Conservation (phyloP, 1,140 invertebrate species). For the Leptopilina clavipes region DNA sequence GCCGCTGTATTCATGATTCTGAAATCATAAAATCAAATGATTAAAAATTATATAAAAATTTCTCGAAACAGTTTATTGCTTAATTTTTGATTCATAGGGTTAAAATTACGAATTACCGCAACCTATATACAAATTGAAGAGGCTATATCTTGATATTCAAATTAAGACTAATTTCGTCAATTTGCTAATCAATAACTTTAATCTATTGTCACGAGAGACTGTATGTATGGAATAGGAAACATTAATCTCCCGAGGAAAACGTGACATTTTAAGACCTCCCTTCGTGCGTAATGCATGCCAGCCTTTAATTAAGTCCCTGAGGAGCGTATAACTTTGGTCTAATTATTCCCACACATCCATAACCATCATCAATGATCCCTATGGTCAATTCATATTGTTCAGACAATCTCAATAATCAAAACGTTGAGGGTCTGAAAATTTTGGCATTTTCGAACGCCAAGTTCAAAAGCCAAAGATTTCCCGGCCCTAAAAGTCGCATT, state of each 20-base stretch:
- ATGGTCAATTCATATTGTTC: background rate
- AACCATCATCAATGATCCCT: background rate
- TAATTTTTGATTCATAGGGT: too few species aligned
- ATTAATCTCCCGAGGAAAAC: background rate
- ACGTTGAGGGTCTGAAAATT: background rate
- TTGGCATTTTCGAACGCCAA: constrained; percentile 24
- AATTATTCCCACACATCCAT: constrained; percentile 33
- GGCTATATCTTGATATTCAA: background rate
- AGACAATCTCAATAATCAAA: background rate
- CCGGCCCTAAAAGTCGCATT: constrained; percentile 13
- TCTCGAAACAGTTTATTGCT: too few species aligned
- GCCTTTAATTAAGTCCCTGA: constrained; percentile 9
- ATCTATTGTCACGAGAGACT: background rate
- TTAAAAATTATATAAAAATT: background rate
- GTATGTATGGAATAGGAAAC: background rate
- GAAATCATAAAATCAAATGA: constrained; percentile 60
- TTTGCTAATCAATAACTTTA: background rate
- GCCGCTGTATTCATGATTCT: constrained; percentile 74
- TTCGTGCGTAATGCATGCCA: constrained; percentile 16
- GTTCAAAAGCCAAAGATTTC: constrained; percentile 13
- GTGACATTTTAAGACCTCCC: constrained; percentile 21
- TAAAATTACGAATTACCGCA: background rate
- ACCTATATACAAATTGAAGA: background rate
- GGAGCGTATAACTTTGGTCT: background rate
- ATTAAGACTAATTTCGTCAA: background rate